Base-by-base conservation (phyloP, 1,140 invertebrate species). In the Hyposmocoma kahamanoa region DNA sequence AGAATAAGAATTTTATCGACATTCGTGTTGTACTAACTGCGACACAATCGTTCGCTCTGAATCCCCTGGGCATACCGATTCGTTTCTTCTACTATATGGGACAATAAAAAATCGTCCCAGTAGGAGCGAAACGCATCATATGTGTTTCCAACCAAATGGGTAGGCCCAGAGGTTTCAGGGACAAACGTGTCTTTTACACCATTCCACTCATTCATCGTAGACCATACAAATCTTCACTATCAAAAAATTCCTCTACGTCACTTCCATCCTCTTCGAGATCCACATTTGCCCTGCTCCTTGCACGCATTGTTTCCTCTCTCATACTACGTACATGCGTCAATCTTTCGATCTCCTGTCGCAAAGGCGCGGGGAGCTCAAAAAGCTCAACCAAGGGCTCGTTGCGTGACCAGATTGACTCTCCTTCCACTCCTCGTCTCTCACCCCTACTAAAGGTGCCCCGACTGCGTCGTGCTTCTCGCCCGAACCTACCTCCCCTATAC, bases 1-100 rank as follows among this genome's bases (percentile, higher is more conserved):
- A 44, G 26, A 13, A 22, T 24, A 3, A 44, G 17, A 24, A 44
- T 44, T 26, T 44, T 22, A 28, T 44, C 8, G 13, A 17, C 42
- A 26, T 44, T 44, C 3, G 42, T 44, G 3, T 22, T 8, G 18
- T 13, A 26, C 42, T 22, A 44, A n/a, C 26, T 9, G 13, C 2
- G 4, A 4, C 18, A 3, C 9, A 44, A 44, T 2, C 11, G 13
- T 22, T 22, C 19, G 24, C 24, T 5, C 24, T 26, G 24, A 26
- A 26, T 26, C 11, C 24, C 24, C 24, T 26, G 5, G 11, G 24
- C 24, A 11, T 26, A 26, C 24, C 11, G 5, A 26, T 26, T 26
- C 5, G 24, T 26, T 26, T 26, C 24, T 11, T 6, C 11, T 6
- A 11, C 24, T 26, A 26, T 26, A 11, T 26, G 24, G 24, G 5